These are phyloP conservation scores for Diadumene lineata DNA, from an alignment of 92 coral and sea anemone genomes.

Conservation along the genomic window DNA sequence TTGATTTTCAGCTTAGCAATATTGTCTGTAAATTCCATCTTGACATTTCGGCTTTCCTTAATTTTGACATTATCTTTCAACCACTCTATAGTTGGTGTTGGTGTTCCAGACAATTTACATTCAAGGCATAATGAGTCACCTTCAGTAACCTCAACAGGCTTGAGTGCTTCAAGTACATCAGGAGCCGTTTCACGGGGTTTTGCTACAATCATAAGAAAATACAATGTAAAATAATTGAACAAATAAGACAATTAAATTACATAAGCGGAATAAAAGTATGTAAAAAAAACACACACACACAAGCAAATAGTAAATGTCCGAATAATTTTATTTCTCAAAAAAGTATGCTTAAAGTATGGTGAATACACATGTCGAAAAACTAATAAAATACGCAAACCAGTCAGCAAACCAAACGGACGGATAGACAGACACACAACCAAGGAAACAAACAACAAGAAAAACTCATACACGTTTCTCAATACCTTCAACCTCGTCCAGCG, in stretches of 20 bases:
- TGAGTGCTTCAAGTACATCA: constrained; percentile 58
- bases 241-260: not conserved
- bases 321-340: too few species aligned
- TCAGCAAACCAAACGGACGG: not conserved
- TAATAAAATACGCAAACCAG: not conserved
- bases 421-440: not conserved
- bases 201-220: too few species aligned
- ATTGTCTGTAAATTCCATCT: constrained; percentile 55
- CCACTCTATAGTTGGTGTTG: constrained; percentile 84
- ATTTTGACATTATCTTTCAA: constrained; percentile 67
- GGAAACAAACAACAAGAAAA: not conserved
- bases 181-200: constrained; percentile 67
- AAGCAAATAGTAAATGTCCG: too few species aligned
- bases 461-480: not conserved
- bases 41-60: constrained; percentile 68
- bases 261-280: too few species aligned
- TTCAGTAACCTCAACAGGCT: constrained; percentile 69
- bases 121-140: constrained; percentile 69
- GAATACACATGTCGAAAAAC: too few species aligned
- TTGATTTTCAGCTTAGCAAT: constrained; percentile 58
- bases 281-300: too few species aligned
- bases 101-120: constrained; percentile 73
- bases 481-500: constrained; percentile 28
- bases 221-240: not conserved
- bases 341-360: too few species aligned